Conservation (phyloP, 2,797 vertebrate genomes). For the Pristis pectinata region DNA sequence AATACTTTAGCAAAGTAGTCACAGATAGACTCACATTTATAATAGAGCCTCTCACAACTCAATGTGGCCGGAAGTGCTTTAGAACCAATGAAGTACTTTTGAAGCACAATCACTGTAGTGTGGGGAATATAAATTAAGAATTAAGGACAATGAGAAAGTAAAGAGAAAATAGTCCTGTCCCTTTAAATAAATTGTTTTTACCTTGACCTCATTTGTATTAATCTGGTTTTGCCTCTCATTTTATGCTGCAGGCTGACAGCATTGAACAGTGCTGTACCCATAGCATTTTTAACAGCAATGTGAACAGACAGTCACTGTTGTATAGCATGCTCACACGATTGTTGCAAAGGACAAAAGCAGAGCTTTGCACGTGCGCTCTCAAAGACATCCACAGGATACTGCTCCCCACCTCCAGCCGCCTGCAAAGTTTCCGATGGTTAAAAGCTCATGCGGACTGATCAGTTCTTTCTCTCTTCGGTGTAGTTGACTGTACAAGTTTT, state of each 20-base stretch:
- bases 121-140: background rate
- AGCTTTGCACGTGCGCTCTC: background rate
- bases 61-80: background rate
- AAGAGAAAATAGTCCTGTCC: background rate
- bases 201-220: background rate
- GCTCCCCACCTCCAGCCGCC: background rate
- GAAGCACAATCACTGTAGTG: background rate
- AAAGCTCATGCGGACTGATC: background rate
- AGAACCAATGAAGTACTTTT: background rate
- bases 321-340: background rate
- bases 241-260: background rate
- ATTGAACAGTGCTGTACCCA: background rate
- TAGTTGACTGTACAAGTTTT: background rate
- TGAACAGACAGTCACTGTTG: background rate
- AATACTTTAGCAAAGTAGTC: background rate
- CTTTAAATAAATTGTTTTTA: background rate
- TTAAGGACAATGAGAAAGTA: background rate
- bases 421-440: background rate
- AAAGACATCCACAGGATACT: background rate
- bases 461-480: no score
- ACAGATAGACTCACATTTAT: background rate
- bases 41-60: background rate
- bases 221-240: background rate
- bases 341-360: background rate
- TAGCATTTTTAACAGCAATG: background rate